Evolutionary conservation across 2,888 invertebrate species (phyloP).

Genomic region (Trilocha varians): DNA sequence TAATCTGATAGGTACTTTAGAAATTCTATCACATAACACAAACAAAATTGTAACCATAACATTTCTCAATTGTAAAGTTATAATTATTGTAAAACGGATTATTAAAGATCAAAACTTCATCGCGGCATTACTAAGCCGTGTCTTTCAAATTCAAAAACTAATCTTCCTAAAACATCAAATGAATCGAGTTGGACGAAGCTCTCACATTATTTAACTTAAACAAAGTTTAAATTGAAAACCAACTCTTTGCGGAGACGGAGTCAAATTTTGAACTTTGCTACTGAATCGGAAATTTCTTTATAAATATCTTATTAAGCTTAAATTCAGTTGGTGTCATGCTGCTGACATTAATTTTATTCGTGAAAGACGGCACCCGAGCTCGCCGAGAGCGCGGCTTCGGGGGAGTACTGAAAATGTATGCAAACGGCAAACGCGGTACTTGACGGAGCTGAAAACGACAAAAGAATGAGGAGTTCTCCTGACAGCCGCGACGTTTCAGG

Average conservation of each 20-base stretch:
- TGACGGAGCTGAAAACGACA: slow-evolving; percentile 69
- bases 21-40: no score
- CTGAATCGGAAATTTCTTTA: slow-evolving; percentile 73
- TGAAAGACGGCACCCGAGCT: slow-evolving; percentile 56
- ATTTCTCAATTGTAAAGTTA: background rate
- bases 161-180: slow-evolving; percentile 72
- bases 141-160: slow-evolving; percentile 68
- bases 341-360: slow-evolving; percentile 72
- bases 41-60: background rate
- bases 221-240: slow-evolving; percentile 73
- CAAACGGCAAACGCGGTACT: slow-evolving; percentile 67
- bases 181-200: slow-evolving; percentile 67
- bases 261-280: slow-evolving; percentile 72
- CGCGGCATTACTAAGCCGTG: slow-evolving; percentile 30
- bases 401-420: slow-evolving; percentile 64
- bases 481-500: background rate
- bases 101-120: slow-evolving; percentile 16
- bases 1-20: no score
- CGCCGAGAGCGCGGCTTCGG: slow-evolving; percentile 21
- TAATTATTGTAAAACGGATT: background rate
- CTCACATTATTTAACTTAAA: slow-evolving; percentile 71
- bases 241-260: slow-evolving; percentile 68
- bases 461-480: slow-evolving; percentile 53
- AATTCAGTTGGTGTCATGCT: slow-evolving; percentile 72
- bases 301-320: slow-evolving; percentile 73